Conservation (phyloP, 2,797 vertebrate genomes). For the Sebastes matsubarae region DNA sequence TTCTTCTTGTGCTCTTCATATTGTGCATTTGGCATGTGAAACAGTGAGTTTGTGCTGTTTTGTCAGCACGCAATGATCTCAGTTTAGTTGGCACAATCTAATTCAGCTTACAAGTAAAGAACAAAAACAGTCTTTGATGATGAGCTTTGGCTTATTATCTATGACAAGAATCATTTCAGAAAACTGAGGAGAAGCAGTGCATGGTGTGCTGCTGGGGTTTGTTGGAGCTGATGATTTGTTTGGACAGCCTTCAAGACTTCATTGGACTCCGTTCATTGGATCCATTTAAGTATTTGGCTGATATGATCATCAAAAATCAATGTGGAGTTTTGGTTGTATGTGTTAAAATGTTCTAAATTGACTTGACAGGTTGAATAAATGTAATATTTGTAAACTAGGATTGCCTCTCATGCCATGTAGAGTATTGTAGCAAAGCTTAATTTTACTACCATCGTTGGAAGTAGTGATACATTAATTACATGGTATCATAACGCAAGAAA, state of each 20-base stretch:
- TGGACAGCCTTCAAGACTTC: slow-evolving; percentile 22
- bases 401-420: neutral
- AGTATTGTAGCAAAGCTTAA: neutral
- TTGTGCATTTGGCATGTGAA: neutral
- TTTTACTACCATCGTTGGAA: neutral
- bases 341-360: neutral
- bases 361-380: neutral
- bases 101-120: slow-evolving; percentile 21
- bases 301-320: neutral
- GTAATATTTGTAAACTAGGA: neutral
- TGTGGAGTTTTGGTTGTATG: neutral
- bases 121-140: slow-evolving; percentile 17
- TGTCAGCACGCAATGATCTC: slow-evolving; percentile 18
- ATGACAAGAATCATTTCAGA: slow-evolving; percentile 34
- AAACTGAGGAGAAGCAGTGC: slow-evolving; percentile 24
- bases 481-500: neutral
- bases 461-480: slow-evolving; percentile 2
- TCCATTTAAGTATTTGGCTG: neutral
- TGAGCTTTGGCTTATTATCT: slow-evolving; percentile 32
- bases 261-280: neutral
- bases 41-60: neutral
- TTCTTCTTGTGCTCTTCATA: neutral
- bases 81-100: slow-evolving; percentile 23
- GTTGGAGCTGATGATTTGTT: slow-evolving; percentile 34
- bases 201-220: slow-evolving; percentile 14